Percentiles rank a stretch among this genome's conserved stretches.
These are phyloP conservation scores for Sebastes minor DNA, from an alignment of 2,797 vertebrate species.

Conservation along the genomic window DNA sequence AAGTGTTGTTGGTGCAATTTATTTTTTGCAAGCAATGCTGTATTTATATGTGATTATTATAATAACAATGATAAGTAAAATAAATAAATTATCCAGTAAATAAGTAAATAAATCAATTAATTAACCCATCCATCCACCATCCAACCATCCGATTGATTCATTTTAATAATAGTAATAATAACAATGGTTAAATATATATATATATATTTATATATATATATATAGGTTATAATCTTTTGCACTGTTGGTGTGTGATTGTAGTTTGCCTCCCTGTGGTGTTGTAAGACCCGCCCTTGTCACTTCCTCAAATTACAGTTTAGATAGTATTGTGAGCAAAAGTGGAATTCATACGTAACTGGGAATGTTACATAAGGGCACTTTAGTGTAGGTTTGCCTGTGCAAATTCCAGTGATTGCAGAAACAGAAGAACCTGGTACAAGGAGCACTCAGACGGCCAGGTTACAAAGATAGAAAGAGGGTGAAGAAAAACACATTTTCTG, in stretches of 20 bases:
- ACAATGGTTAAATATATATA: too few relatives aligned
- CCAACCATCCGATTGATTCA: too few relatives aligned
- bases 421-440: slow-evolving; percentile 25
- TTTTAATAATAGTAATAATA: too few relatives aligned
- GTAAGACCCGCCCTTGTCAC: slow-evolving; percentile 46
- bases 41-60: too few relatives aligned
- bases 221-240: not conserved
- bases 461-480: slow-evolving; percentile 36
- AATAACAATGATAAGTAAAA: too few relatives aligned
- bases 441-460: slow-evolving; percentile 48
- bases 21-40: too few relatives aligned
- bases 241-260: not conserved
- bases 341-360: slow-evolving; percentile 49
- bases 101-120: too few relatives aligned
- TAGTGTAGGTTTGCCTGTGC: slow-evolving; percentile 19
- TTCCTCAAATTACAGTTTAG: slow-evolving; percentile 37
- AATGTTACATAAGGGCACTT: slow-evolving; percentile 71
- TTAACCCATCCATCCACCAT: too few relatives aligned
- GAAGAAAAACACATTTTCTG: slow-evolving; percentile 2
- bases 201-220: too few relatives aligned
- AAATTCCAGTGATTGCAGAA: slow-evolving; percentile 29
- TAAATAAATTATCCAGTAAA: too few relatives aligned
- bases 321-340: slow-evolving; percentile 42
- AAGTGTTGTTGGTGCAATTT: too few relatives aligned
- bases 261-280: not conserved